phyloP scores from a whole-genome alignment of 2,888 invertebrate species.

The Cepaea hortensis region DNA sequence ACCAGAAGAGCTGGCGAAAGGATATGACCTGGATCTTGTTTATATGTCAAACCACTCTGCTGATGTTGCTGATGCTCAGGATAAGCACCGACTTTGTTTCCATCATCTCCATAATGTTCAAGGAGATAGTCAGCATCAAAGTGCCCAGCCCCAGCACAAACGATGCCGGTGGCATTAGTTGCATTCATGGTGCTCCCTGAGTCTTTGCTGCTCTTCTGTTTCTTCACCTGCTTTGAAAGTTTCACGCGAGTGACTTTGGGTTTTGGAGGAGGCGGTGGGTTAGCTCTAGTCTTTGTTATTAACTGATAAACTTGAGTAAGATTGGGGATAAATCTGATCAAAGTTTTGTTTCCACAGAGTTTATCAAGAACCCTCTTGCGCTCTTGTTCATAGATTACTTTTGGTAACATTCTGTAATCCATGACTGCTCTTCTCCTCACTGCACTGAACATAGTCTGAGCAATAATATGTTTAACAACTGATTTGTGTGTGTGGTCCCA shows the following conservation, averaged over 20 bases:
- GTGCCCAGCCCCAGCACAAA: slow-evolving; percentile 12
- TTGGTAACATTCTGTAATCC: slow-evolving; percentile 25
- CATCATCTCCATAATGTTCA: slow-evolving; percentile 24
- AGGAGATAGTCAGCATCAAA: slow-evolving; percentile 34
- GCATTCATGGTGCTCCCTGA: not conserved
- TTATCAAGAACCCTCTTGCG: slow-evolving; percentile 31
- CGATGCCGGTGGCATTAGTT: not conserved
- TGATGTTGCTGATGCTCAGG: slow-evolving; percentile 11
- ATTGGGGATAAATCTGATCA: slow-evolving; percentile 41
- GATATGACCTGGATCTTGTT: not conserved
- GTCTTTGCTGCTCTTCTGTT: slow-evolving; percentile 7
- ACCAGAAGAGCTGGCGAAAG: not conserved
- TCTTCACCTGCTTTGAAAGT: slow-evolving; percentile 19
- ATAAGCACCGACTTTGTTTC: slow-evolving; percentile 13
- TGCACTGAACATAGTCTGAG: slow-evolving; percentile 37
- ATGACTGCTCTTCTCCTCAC: slow-evolving; percentile 41
- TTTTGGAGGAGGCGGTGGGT: slow-evolving; percentile 32
- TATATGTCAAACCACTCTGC: slow-evolving; percentile 2
- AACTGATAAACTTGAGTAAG: slow-evolving; percentile 43
- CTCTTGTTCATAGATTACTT: slow-evolving; percentile 42
- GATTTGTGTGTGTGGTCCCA: slow-evolving; percentile 45
- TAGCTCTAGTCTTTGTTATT: slow-evolving; percentile 39
- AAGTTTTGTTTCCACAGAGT: slow-evolving; percentile 23
- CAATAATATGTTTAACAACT: slow-evolving; percentile 30
- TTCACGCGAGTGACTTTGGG: slow-evolving; percentile 16